phyloP scores from a whole-genome alignment of 2,113 vertebrate genomes.

The Tychaedon coryphoeus region DNA sequence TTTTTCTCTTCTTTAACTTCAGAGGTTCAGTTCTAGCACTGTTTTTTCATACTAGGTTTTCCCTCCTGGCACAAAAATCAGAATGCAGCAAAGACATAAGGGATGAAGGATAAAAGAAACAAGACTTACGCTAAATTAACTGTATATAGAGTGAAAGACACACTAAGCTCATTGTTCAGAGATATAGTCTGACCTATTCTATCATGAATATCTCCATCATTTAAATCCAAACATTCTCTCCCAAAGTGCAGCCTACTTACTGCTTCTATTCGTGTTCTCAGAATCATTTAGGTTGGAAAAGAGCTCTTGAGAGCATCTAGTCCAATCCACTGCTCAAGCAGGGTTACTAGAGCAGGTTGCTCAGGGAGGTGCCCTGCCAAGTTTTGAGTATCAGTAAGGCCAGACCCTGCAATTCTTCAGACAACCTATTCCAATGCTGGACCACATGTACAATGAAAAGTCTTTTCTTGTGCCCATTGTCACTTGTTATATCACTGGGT shows the following conservation, averaged over 20 bases:
- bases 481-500: background rate
- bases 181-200: background rate
- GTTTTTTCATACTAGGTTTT: background rate
- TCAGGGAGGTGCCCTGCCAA: background rate
- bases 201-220: background rate
- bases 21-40: background rate
- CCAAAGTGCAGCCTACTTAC: background rate
- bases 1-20: background rate
- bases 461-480: background rate
- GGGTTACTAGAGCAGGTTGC: background rate
- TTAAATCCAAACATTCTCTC: background rate
- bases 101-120: slow-evolving; percentile 56
- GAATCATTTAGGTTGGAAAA: background rate
- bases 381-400: background rate
- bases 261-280: background rate
- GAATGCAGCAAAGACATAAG: slow-evolving; percentile 39
- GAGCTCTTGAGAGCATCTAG: background rate
- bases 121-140: slow-evolving; percentile 58
- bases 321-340: background rate
- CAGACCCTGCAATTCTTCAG: background rate
- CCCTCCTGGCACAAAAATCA: slow-evolving; percentile 8
- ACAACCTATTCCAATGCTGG: background rate
- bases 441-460: background rate
- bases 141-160: background rate
- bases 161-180: background rate